Percentiles rank a stretch among this genome's conserved stretches.
Conservation (phyloP, 2,888 invertebrate species). For the Andrena minutula region DNA sequence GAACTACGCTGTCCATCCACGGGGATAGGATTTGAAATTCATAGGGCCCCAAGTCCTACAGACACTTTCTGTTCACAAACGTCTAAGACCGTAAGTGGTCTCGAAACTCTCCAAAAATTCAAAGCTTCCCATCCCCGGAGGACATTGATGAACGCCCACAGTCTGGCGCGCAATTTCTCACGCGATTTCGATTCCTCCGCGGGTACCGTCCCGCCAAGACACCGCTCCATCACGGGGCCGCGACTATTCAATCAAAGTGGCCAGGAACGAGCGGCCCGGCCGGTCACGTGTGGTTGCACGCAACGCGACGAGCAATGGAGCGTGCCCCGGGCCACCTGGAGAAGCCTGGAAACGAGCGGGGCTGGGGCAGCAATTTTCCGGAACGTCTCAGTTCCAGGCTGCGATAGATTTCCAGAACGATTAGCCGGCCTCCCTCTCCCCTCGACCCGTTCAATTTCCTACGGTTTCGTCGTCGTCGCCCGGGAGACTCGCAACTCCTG, state of each 20-base stretch:
- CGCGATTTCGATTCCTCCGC: background rate
- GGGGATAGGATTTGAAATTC: too few relatives aligned
- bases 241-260: conserved; percentile 39
- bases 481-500: conserved; percentile 40
- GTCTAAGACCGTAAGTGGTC: too few relatives aligned
- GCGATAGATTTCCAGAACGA: conserved; percentile 72
- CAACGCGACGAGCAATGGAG: conserved; percentile 58
- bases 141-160: background rate
- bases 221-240: conserved; percentile 31
- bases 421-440: conserved; percentile 47
- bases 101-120: background rate
- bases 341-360: conserved; percentile 33
- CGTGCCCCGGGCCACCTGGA: conserved; percentile 37
- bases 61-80: too few relatives aligned
- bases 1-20: background rate
- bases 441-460: conserved; percentile 69
- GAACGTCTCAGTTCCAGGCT: conserved; percentile 61
- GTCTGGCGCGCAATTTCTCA: conserved; percentile 17
- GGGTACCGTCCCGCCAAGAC: conserved; percentile 9
- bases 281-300: conserved; percentile 59
- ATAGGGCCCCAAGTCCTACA: too few relatives aligned
- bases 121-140: background rate
- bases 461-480: conserved; percentile 35
- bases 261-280: conserved; percentile 34
- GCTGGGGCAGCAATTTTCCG: conserved; percentile 66